Evolutionary conservation across 2,888 invertebrate species (phyloP), one percentile per base, ranked within the genome.

Genomic region (Pseudococcus longispinus): DNA sequence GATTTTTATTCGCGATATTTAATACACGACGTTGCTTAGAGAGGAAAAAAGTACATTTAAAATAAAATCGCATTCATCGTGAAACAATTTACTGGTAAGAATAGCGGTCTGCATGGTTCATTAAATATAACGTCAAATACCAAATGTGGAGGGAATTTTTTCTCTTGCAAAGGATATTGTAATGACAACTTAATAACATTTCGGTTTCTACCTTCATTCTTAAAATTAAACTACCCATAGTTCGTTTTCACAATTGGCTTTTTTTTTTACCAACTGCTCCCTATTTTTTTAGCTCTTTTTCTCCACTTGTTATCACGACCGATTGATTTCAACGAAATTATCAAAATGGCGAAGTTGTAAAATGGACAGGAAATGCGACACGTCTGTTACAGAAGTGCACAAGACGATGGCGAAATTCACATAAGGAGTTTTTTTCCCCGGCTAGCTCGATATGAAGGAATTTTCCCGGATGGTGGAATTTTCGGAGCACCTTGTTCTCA

Each of bases 121-220:
- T 85, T 85, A 85, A 85, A 85, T 70, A 85, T 42, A 60, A 85
- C 85, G 85, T 85, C 85, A 85, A 85, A 85, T 85, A 85, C 85
- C 85, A 85, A 85, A 85, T 70, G 85, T 42, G n/a, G 26, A 70
- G 65, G 44, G 85, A 85, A 84, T 84, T 84, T 70, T 70, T 55
- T 84, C n/a, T 55, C 1, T 11, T 83, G 9, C 60, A 55, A 70
- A 85, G 70, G 85, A 85, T 85, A 85, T 85, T 85, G 85, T 85
- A 85, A 70, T 60, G 85, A 85, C 65, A 85, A 85, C 70, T 85
- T 85, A 65, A 85, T 85, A 85, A 85, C 37, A 70, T 85, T 70
- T 70, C 65, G 60, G 60, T 60, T 55, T 65, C 84, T 55, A 84
- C 55, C 37, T 65, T 84, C 77, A 80, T 80, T 80, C 77, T 42